Evolutionary conservation across 1,140 invertebrate species (phyloP).

Genomic region (Phymorhynchus buccinoides): DNA sequence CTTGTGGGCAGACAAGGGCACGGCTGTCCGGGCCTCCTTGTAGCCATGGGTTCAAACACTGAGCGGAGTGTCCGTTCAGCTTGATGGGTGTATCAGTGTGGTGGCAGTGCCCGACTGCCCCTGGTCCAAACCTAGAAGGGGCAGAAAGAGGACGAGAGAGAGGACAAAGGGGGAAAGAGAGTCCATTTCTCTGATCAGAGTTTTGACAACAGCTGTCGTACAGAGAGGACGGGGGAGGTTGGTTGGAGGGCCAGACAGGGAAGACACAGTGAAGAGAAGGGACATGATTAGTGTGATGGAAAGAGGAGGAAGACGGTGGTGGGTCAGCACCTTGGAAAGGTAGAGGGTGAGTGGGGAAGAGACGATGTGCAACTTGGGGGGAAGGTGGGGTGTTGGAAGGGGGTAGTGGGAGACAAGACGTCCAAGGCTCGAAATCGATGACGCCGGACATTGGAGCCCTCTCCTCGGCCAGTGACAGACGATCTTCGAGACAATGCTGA

Average conservation of each 20-base stretch:
- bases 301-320: background rate
- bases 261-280: background rate
- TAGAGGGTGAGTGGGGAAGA: background rate
- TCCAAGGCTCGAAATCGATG: too few relatives aligned
- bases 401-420: background rate
- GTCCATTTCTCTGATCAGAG: slow-evolving; percentile 9
- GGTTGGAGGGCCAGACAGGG: background rate
- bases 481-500: too few relatives aligned
- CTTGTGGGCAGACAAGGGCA: background rate
- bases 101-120: too few relatives aligned
- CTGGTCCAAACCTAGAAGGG: too few relatives aligned
- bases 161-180: too few relatives aligned
- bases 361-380: background rate
- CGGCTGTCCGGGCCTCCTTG: background rate
- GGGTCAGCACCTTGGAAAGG: background rate
- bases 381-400: background rate
- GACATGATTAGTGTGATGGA: background rate
- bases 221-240: background rate
- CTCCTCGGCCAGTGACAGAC: too few relatives aligned
- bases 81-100: too few relatives aligned
- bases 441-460: too few relatives aligned
- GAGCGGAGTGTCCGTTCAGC: background rate
- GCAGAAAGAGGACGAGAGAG: background rate
- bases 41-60: slow-evolving; percentile 24
- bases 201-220: background rate